Conservation (phyloP, 2,113 vertebrate species). For the Poecilia latipinna region DNA sequence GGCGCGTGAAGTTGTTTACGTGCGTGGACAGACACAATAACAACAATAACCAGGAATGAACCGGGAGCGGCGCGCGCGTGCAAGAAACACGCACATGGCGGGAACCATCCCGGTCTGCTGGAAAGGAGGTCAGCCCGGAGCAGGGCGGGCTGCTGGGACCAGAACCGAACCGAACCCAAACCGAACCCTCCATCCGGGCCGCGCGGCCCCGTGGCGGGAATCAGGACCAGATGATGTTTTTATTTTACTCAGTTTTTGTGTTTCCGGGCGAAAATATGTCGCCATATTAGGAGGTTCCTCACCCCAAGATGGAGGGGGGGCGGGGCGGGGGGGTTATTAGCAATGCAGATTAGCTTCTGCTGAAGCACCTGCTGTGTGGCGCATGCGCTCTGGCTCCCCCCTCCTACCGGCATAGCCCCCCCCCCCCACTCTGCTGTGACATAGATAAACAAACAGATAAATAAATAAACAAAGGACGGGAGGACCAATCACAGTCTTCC, state of each 20-base stretch:
- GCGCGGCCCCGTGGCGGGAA: too few species aligned
- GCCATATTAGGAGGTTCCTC: conserved; percentile 63
- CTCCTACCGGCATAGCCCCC: conserved; percentile 2
- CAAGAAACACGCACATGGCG: conserved; percentile 51
- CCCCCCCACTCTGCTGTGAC: conserved; percentile 2
- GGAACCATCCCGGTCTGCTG: conserved; percentile 21
- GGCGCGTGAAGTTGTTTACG: conserved; percentile 33
- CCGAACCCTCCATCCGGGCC: too few species aligned
- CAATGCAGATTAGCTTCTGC: conserved; percentile 65
- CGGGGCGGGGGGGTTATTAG: conserved; percentile 65
- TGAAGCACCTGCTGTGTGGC: conserved; percentile 73
- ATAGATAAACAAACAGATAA: conserved; percentile 21
- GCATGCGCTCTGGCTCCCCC: conserved; percentile 29
- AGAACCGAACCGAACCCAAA: too few species aligned
- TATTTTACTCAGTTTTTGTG: conserved; percentile 2
- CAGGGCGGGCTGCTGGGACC: not conserved
- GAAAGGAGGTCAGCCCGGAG: conserved; percentile 29
- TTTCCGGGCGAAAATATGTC: conserved; percentile 38
- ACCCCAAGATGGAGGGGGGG: conserved; percentile 64
- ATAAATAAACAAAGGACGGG: not conserved
- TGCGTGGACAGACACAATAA: conserved; percentile 5
- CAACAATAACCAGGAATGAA: not conserved
- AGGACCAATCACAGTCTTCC: too few species aligned
- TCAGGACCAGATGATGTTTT: not conserved
- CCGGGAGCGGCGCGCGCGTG: conserved; percentile 37